A percentile compares a stretch with the other conserved stretches of the same genome.
phyloP scores from a whole-genome alignment of 2,113 vertebrate genomes.

The Bombycilla garrulus region DNA sequence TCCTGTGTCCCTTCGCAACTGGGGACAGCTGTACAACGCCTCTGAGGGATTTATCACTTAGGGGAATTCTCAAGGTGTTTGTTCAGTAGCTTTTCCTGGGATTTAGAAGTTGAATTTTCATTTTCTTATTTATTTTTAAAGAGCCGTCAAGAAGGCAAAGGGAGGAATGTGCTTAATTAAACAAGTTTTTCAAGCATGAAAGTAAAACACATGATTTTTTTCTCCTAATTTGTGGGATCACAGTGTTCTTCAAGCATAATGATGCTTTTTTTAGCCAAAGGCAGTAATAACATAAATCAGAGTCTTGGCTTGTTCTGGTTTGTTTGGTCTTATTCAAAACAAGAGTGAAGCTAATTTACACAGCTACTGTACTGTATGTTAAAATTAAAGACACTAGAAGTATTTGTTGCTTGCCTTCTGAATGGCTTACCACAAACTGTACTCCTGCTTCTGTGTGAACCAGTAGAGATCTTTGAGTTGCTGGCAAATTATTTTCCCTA shows the following conservation, averaged over 20 bases:
- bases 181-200: constrained; percentile 34
- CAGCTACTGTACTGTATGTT: constrained; percentile 2
- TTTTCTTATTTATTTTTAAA: background rate
- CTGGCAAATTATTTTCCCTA: background rate
- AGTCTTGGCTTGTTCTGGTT: constrained; percentile 39
- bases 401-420: constrained; percentile 13
- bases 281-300: constrained; percentile 54
- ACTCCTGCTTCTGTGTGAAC: background rate
- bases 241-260: constrained; percentile 45
- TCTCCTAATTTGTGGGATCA: background rate
- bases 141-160: background rate
- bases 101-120: background rate
- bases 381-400: background rate
- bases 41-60: background rate
- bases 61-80: background rate
- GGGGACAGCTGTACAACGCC: background rate
- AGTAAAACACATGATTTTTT: background rate
- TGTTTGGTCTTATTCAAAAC: constrained; percentile 54
- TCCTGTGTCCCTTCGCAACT: background rate
- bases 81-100: background rate
- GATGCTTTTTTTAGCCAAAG: constrained; percentile 44
- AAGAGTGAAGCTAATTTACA: constrained; percentile 37
- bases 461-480: constrained; percentile 1
- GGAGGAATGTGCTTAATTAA: constrained; percentile 1
- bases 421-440: constrained; percentile 1